These are phyloP conservation scores for Gymnosoma rotundatum DNA, from an alignment of 2,888 invertebrate genomes.

Conservation along the genomic window DNA sequence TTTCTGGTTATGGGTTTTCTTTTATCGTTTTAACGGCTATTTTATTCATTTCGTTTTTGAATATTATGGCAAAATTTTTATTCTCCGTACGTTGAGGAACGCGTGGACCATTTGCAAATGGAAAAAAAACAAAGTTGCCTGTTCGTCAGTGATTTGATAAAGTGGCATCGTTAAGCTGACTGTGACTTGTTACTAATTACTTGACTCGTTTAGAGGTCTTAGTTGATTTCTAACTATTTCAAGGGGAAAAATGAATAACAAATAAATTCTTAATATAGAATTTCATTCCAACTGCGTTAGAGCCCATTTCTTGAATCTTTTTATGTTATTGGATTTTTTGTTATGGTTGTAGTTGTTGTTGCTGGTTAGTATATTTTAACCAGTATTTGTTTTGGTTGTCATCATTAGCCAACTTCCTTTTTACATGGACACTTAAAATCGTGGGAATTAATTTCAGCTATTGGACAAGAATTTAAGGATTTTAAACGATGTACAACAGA, in stretches of 20 bases:
- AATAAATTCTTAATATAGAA: conserved; percentile 62
- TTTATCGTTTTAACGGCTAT: conserved; percentile 58
- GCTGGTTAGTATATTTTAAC: conserved; percentile 43
- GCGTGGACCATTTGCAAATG: conserved; percentile 22
- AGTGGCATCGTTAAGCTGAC: conserved; percentile 73
- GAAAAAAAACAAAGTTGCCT: conserved; percentile 23
- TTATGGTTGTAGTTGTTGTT: conserved; percentile 6
- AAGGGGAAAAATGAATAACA: conserved; percentile 5
- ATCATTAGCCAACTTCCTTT: conserved; percentile 70
- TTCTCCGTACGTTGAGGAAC: conserved; percentile 28
- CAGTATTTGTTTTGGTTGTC: conserved; percentile 69
- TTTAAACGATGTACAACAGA: conserved; percentile 45
- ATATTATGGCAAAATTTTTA: conserved; percentile 46
- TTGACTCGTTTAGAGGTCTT: conserved; percentile 70
- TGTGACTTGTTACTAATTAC: conserved; percentile 74
- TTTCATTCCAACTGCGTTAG: conserved; percentile 67
- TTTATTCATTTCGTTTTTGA: conserved; percentile 58
- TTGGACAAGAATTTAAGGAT: conserved; percentile 59
- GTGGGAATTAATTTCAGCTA: conserved; percentile 67
- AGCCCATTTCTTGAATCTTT: conserved; percentile 63
- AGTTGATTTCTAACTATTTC: conserved; percentile 25
- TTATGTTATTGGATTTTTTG: conserved; percentile 47
- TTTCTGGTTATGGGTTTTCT: conserved; percentile 46
- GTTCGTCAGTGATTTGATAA: conserved; percentile 71
- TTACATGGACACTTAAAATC: conserved; percentile 69